Evolutionary conservation across 2,113 vertebrate species (phyloP).

Genomic region (Gallinago jamesoni): DNA sequence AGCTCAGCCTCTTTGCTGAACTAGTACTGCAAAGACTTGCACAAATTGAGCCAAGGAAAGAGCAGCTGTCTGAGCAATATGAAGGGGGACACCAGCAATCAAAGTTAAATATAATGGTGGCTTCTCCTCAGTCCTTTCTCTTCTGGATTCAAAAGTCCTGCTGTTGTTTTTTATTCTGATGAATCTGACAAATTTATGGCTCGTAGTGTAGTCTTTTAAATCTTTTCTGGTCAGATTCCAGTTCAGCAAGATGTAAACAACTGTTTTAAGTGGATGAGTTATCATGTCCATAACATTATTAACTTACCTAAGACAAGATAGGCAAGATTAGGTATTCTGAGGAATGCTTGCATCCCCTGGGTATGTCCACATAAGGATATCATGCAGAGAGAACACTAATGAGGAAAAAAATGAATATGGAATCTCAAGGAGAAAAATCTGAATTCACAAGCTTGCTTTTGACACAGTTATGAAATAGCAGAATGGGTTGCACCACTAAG

Average conservation of each 20-base stretch:
- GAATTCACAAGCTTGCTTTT: neutral
- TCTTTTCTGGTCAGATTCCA: neutral
- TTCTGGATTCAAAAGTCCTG: neutral
- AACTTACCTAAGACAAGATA: neutral
- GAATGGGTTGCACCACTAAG: neutral
- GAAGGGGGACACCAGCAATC: neutral
- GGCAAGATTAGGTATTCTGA: neutral
- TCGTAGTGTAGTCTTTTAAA: neutral
- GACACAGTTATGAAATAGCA: neutral
- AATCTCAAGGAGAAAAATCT: neutral
- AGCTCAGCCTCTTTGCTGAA: neutral
- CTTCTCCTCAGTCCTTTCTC: neutral
- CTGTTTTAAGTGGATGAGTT: neutral
- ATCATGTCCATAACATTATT: neutral
- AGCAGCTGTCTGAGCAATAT: neutral
- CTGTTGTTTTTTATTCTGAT: neutral
- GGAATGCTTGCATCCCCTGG: neutral
- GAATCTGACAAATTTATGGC: neutral
- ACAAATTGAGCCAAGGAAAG: neutral
- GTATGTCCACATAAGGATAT: neutral
- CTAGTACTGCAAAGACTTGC: neutral
- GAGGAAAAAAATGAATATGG: neutral
- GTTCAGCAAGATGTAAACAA: neutral
- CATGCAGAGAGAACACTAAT: neutral
- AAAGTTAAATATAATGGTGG: neutral